Base-by-base conservation (phyloP, 2,888 invertebrate species). In the Atrina japonica region DNA sequence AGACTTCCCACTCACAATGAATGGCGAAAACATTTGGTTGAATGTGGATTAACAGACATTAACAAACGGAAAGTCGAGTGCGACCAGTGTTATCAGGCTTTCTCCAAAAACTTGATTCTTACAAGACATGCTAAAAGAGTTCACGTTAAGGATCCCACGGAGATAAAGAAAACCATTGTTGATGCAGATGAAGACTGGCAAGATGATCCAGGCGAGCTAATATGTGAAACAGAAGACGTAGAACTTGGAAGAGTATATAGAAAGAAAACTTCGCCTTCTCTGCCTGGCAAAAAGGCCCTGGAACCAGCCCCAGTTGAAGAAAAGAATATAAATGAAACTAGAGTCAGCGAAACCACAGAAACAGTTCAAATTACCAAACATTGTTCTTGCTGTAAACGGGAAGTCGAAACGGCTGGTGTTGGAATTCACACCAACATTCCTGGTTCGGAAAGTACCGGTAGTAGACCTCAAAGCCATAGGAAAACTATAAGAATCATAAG, bases 171-270 rank as follows among this genome's bases (percentile, higher is more conserved):
- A 6, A n/a, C 29, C 14, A 18, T 2, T 11, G 21, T 25, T 14
- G 23, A 7, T 5, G 30, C 29, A 16, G 55, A 30, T 11, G 55
- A 55, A 18, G 55, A 55, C 16, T 55, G 35, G 55, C 1, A 55
- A n/a, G 35, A 55, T 3, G 55, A 55, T 30, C 55, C 55, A 18
- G 35, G 55, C 21, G 55, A 55, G n/a, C 35, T 55, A 9, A 55
- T 55, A 5, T 55, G 27, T 30, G 55, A 55, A 3, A 35, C 16
- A 18, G 25, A 16, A n/a, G 55, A 55, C 5, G 7, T 30, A 30
- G 55, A 55, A 16, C 30, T 55, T 5, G 35, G 35, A 30, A 29
- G 55, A n/a, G 21, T 29, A n/a, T 16, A 18, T n/a, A n/a, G 55
- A 30, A 55, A 55, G 18, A 55, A 21, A 25, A 55, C 30, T 7